A percentile compares a stretch with the other conserved stretches of the same genome.
Conservation (phyloP, 2,888 invertebrate genomes). For the Meliscaeva auricollis region DNA sequence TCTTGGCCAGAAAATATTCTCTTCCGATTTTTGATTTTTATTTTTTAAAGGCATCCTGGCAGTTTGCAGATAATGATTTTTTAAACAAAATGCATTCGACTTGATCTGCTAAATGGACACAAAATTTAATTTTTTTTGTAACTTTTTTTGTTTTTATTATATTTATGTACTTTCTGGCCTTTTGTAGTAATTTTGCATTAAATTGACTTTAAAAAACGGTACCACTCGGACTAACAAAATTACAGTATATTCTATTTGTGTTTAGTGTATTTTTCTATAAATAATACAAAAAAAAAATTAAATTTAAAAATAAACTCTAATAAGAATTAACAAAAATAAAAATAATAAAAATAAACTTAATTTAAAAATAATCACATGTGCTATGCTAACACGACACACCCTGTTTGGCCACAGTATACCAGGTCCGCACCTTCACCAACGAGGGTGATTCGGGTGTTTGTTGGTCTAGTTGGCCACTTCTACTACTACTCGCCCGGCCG, state of each 20-base stretch:
- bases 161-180: constrained; percentile 18
- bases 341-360: constrained; percentile 17
- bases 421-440: constrained; percentile 83
- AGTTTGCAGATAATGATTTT: constrained; percentile 38
- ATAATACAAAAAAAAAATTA: constrained; percentile 4
- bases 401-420: constrained; percentile 84
- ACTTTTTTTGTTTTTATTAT: too few relatives aligned
- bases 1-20: not conserved
- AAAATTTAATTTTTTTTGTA: not conserved
- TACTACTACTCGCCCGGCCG: constrained; percentile 72
- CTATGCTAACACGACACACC: constrained; percentile 83
- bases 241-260: constrained; percentile 2
- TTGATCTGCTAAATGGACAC: constrained; percentile 38
- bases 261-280: constrained; percentile 33
- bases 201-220: not conserved
- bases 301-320: not conserved
- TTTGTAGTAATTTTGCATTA: not conserved
- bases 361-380: constrained; percentile 58
- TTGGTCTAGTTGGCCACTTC: constrained; percentile 75
- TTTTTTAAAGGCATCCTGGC: constrained; percentile 41
- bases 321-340: constrained; percentile 36
- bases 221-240: constrained; percentile 3
- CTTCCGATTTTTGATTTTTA: not conserved
- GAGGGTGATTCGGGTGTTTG: constrained; percentile 83
- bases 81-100: constrained; percentile 17